These are phyloP conservation scores for Panthera leo DNA, from an alignment of 2,113 vertebrate species.

Conservation along the genomic window DNA sequence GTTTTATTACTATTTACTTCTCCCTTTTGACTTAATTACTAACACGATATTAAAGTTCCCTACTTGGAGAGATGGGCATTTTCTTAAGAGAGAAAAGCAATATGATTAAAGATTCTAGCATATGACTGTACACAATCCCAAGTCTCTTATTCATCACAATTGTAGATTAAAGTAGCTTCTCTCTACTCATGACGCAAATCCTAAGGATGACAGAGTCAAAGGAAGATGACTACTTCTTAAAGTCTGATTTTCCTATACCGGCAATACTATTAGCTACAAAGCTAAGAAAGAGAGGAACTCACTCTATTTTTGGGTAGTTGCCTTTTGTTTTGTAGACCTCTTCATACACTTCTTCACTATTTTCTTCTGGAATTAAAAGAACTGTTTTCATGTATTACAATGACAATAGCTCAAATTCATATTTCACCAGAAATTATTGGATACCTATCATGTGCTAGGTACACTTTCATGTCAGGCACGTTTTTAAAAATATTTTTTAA, in stretches of 20 bases:
- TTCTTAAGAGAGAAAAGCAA: constrained; percentile 50
- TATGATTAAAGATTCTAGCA: not conserved
- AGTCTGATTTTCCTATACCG: not conserved
- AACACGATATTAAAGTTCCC: not conserved
- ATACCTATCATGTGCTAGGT: not conserved
- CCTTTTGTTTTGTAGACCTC: constrained; percentile 82
- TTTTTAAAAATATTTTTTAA: no score
- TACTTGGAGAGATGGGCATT: not conserved
- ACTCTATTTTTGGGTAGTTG: constrained; percentile 74
- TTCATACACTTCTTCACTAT: constrained; percentile 88
- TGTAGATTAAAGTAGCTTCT: not conserved
- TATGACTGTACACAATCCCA: not conserved
- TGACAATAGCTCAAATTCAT: not conserved
- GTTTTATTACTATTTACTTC: constrained; percentile 23
- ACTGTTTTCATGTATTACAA: not conserved
- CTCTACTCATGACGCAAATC: not conserved
- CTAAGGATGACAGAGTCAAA: not conserved
- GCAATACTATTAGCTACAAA: not conserved
- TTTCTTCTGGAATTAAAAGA: constrained; percentile 88
- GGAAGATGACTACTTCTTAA: not conserved
- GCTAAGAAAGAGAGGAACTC: constrained; percentile 69
- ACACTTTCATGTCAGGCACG: not conserved
- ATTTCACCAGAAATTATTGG: not conserved
- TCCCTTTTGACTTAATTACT: not conserved
- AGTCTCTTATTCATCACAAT: not conserved